Conservation (phyloP, 2,888 invertebrate genomes). For the Argynnis bischoffii region DNA sequence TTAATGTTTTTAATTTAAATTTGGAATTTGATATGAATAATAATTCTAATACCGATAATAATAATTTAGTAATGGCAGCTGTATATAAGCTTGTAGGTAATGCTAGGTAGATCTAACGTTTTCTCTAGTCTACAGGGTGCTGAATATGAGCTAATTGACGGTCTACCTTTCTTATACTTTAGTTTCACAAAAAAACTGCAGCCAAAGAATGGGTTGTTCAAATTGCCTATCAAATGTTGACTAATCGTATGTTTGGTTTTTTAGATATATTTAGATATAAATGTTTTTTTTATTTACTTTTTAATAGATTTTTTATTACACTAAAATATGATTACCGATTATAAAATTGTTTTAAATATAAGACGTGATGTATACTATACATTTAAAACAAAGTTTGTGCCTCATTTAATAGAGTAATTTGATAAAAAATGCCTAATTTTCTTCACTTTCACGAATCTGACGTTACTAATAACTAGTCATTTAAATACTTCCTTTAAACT, state of each 20-base stretch:
- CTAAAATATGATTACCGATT: slow-evolving; percentile 21
- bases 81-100: slow-evolving; percentile 68
- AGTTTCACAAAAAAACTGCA: slow-evolving; percentile 42
- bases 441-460: slow-evolving; percentile 29
- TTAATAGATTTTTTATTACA: slow-evolving; percentile 24
- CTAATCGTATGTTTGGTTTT: slow-evolving; percentile 23
- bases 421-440: slow-evolving; percentile 17
- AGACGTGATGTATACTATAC: slow-evolving; percentile 22
- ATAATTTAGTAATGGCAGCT: slow-evolving; percentile 46
- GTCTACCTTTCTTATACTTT: slow-evolving; percentile 46
- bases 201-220: slow-evolving; percentile 58
- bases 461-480: slow-evolving; percentile 50
- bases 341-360: slow-evolving; percentile 28
- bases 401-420: slow-evolving; percentile 23
- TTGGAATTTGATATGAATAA: slow-evolving; percentile 4
- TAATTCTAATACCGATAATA: not conserved
- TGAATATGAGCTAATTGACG: slow-evolving; percentile 54
- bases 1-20: not conserved
- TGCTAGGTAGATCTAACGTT: slow-evolving; percentile 62
- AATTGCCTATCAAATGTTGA: slow-evolving; percentile 37
- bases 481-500: slow-evolving; percentile 50
- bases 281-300: slow-evolving; percentile 22
- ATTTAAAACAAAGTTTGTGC: slow-evolving; percentile 30
- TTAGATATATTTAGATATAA: slow-evolving; percentile 27
- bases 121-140: slow-evolving; percentile 77